Conservation (phyloP, 2,888 invertebrate genomes). For the Dexiosoma caninum region DNA sequence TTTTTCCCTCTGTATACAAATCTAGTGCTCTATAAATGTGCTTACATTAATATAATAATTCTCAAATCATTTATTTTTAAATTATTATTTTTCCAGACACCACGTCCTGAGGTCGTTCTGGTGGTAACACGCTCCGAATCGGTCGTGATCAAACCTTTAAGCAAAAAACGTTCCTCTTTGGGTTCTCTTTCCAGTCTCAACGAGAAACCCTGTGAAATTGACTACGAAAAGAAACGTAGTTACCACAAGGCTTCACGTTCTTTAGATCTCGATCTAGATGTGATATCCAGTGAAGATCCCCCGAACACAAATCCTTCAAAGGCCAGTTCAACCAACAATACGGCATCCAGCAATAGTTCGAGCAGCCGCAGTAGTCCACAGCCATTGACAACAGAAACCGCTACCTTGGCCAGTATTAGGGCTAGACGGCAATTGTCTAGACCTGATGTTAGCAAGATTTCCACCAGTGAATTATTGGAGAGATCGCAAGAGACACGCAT, state of each 20-base stretch:
- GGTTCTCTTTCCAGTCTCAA: conserved; percentile 77
- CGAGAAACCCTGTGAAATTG: conserved; percentile 75
- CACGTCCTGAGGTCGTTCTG: conserved; percentile 87
- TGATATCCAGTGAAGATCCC: conserved; percentile 73
- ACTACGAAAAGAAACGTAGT: conserved; percentile 75
- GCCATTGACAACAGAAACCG: conserved; percentile 65
- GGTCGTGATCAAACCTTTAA: conserved; percentile 73
- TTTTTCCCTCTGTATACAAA: no score
- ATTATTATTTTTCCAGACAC: conserved; percentile 83
- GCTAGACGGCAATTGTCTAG: conserved; percentile 74
- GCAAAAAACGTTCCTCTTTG: conserved; percentile 77
- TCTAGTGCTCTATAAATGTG: no score
- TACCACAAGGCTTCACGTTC: conserved; percentile 77
- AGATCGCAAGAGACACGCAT: conserved; percentile 76
- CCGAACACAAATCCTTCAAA: conserved; percentile 41
- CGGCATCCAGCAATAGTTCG: conserved; percentile 67
- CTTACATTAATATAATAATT: no score
- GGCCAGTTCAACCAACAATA: conserved; percentile 7
- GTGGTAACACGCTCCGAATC: conserved; percentile 83
- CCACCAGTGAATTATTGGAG: conserved; percentile 76
- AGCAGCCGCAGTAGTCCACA: conserved; percentile 70
- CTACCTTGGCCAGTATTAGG: conserved; percentile 72
- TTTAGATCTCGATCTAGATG: conserved; percentile 76
- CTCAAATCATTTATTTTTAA: neutral
- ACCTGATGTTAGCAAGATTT: conserved; percentile 74